Base-by-base conservation (phyloP, 2,797 vertebrate species). In the Myotis pilosus region DNA sequence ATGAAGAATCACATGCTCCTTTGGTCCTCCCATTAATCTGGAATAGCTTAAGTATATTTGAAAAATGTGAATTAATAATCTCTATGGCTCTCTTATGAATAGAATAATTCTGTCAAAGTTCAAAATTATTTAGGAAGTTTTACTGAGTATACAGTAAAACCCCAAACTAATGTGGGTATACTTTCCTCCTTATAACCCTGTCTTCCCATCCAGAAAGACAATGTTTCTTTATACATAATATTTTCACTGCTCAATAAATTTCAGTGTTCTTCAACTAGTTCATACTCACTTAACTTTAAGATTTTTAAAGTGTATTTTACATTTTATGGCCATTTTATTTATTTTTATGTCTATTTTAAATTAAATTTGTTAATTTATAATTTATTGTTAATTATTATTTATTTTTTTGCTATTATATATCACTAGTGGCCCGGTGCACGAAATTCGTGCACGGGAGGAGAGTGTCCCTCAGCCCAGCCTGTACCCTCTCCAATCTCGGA, bases 291-390 rank as follows among this genome's bases (percentile, higher is more conserved):
- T 68, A 47, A 51, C 10, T 17, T 23, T 53, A 88, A 49, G 38
- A 57, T 69, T 87, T 94, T 76, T 57, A 41, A 75, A 53, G 8
- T 55, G 3, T 69, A 86, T n/a, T 83, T 91, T 68, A 44, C 75
- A 68, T 79, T 51, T 91, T 55, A 36, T n/a, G 66, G 2, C 6
- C 76, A 75, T 92, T 91, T 76, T 69, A 81, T n/a, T 82, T 72
- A 62, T 80, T 83, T 57, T 91, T 55, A 36, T 33, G 69, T 8
- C 6, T 86, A 62, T 93, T 92, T 95, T 74, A 95, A 72, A 66
- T 55, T 68, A 87, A 33, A 87, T 41, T 49, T 30, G 38, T 28
- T 91, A 71, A n/a, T n/a, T n/a, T n/a, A n/a, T n/a, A n/a, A n/a
- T n/a, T n/a, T n/a, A n/a, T n/a, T n/a, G n/a, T n/a, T n/a, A n/a